These are phyloP conservation scores for Crocodylus rhombifer DNA, from an alignment of 2,797 vertebrate genomes.

Conservation along the genomic window DNA sequence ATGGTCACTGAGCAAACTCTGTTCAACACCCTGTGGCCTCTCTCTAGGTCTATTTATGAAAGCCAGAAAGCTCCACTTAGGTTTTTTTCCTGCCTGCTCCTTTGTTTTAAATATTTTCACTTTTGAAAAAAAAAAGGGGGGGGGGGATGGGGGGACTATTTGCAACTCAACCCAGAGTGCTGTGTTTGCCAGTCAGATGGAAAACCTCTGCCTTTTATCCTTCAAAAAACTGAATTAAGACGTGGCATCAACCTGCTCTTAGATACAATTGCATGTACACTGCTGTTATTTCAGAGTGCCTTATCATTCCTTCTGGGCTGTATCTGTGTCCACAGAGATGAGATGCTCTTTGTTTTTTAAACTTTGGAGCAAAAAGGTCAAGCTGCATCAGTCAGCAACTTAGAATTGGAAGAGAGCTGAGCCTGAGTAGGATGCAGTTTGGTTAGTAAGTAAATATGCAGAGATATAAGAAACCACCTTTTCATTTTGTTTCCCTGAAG, in stretches of 20 bases:
- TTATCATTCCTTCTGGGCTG: slow-evolving; percentile 31
- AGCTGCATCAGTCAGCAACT: slow-evolving; percentile 8
- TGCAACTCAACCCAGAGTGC: background rate
- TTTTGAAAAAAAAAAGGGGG: background rate
- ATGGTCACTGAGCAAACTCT: background rate
- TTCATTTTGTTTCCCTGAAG: slow-evolving; percentile 47
- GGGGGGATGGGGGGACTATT: background rate
- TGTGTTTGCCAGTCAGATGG: background rate
- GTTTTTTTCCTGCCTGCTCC: background rate
- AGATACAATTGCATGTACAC: slow-evolving; percentile 36
- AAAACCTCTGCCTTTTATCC: background rate
- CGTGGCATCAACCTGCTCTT: slow-evolving; percentile 54
- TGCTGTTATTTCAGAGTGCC: slow-evolving; percentile 41
- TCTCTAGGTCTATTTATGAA: background rate
- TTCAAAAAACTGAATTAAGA: slow-evolving; percentile 45
- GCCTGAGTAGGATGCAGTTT: background rate
- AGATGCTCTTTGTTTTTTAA: slow-evolving; percentile 47
- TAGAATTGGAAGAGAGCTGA: slow-evolving; percentile 12
- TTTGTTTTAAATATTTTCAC: background rate
- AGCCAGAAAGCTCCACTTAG: background rate
- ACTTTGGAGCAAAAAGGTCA: slow-evolving; percentile 61
- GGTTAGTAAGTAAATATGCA: slow-evolving; percentile 40
- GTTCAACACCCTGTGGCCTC: background rate
- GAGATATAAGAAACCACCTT: background rate
- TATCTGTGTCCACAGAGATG: slow-evolving; percentile 9